Percentiles rank a stretch among this genome's conserved stretches.
These are phyloP conservation scores for Herpetotheres cachinnans DNA, from an alignment of 2,113 vertebrate species.

Conservation along the genomic window DNA sequence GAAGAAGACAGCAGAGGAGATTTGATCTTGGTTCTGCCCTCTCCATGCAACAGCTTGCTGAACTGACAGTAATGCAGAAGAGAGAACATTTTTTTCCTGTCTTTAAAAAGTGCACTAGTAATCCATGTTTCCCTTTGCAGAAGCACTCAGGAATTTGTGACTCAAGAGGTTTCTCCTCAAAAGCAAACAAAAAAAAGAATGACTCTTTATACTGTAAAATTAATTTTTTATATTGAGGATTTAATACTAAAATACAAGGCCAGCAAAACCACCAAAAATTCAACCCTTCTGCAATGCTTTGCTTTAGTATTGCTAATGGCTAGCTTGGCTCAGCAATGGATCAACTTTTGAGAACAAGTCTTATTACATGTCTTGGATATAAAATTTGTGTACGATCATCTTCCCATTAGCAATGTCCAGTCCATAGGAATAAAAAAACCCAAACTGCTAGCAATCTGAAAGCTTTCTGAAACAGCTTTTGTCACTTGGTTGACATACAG, in stretches of 20 bases:
- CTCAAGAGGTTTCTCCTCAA: background rate
- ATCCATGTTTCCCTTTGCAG: background rate
- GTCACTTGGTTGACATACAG: background rate
- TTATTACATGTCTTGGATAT: background rate
- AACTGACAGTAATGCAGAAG: background rate
- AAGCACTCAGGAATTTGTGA: background rate
- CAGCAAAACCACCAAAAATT: background rate
- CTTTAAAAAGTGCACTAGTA: background rate
- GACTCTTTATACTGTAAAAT: background rate
- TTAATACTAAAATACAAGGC: background rate
- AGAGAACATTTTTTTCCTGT: background rate
- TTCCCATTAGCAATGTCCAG: background rate
- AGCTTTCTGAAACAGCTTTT: background rate
- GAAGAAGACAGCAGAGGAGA: background rate
- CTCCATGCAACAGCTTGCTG: background rate
- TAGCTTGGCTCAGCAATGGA: background rate
- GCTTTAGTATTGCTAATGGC: background rate
- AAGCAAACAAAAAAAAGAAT: background rate
- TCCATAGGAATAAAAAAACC: background rate
- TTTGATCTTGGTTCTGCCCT: background rate
- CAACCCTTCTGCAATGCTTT: background rate
- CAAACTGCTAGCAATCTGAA: background rate
- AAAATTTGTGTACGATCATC: background rate
- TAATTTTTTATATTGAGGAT: background rate
- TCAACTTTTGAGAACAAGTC: background rate